Base-by-base conservation (phyloP, 1,140 invertebrate genomes). In the Lasioglossum albipes region DNA sequence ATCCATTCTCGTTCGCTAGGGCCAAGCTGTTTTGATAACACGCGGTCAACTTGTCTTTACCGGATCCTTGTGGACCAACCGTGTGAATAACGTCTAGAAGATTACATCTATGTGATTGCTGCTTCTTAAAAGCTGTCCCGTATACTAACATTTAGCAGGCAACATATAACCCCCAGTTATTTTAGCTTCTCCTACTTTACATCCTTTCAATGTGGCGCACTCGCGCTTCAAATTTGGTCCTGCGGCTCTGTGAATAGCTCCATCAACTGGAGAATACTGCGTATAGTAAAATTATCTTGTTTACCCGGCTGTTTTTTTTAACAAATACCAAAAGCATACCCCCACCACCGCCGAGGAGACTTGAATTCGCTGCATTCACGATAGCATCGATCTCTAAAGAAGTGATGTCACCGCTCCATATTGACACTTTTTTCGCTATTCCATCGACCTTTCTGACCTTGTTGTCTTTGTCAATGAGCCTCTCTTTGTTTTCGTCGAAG, bases 281-380 rank as follows among this genome's bases (percentile, higher is more conserved):
- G 57, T 68, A 57, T 9, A 69, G 36, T 54, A 18, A 54, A 45
- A 49, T 66, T 52, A 27, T 61, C 45, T 20, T 59, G 7, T n/a
- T 59, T 18, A 9, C n/a, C 7, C 18, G 6, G 7, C 5, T n/a
- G n/a, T 27, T 52, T 5, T 0, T 27, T 27, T 4, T 65, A 77
- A 20, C 2, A n/a, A 61, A 27, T n/a, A 59, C 27, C 27, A 27
- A 27, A 27, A 27, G 79, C 68, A 10, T 90, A 95, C 94, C 95
- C 94, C 98, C 98, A 52, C 97, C 97, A 45, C 98, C 97, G 61
- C 97, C 97, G 27, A 95, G 90, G 45, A 99, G 93, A 18, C 91
- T 91, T 9, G 94, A 95, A 93, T 99, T 99, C 2, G 98, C 98
- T 68, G 98, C 98, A 95, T 99, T 99, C 0, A 98, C 97, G 89